These are phyloP conservation scores for Sebastes baramenuke DNA, from an alignment of 2,797 vertebrate species.

Conservation along the genomic window DNA sequence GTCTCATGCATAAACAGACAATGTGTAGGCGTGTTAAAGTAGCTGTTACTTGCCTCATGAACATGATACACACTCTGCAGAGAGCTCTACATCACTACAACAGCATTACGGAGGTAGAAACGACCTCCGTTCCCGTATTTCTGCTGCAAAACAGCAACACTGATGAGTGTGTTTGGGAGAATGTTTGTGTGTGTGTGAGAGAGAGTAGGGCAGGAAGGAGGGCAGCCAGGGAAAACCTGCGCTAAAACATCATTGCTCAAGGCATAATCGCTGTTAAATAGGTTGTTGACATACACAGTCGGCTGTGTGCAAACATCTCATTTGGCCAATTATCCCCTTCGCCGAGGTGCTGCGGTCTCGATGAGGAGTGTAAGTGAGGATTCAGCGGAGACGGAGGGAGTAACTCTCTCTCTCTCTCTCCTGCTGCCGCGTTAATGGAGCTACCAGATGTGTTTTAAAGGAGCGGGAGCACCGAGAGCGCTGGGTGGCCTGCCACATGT, in stretches of 20 bases:
- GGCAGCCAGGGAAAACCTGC: constrained; percentile 32
- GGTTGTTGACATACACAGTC: constrained; percentile 68
- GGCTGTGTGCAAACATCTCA: constrained; percentile 67
- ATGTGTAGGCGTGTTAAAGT: constrained; percentile 56
- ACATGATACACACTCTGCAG: constrained; percentile 38
- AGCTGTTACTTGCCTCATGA: constrained; percentile 44
- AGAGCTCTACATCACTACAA: constrained; percentile 24
- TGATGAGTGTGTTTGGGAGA: constrained; percentile 3
- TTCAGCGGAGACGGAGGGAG: constrained; percentile 39
- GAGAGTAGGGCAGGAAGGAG: neutral
- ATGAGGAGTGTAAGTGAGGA: constrained; percentile 40
- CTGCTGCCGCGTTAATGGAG: constrained; percentile 46
- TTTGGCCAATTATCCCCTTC: constrained; percentile 65
- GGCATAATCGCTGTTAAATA: constrained; percentile 65
- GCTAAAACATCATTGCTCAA: constrained; percentile 55
- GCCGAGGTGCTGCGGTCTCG: constrained; percentile 42
- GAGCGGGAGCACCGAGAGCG: constrained; percentile 17
- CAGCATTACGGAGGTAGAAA: neutral
- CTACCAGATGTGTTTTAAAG: constrained; percentile 67
- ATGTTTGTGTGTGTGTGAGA: neutral
- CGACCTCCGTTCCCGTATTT: neutral
- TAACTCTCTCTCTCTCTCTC: constrained; percentile 30
- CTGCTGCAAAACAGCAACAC: neutral
- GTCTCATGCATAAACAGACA: constrained; percentile 59
- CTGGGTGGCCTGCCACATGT: constrained; percentile 65